phyloP scores from a whole-genome alignment of 1,140 invertebrate species.

The Nebria ingens region DNA sequence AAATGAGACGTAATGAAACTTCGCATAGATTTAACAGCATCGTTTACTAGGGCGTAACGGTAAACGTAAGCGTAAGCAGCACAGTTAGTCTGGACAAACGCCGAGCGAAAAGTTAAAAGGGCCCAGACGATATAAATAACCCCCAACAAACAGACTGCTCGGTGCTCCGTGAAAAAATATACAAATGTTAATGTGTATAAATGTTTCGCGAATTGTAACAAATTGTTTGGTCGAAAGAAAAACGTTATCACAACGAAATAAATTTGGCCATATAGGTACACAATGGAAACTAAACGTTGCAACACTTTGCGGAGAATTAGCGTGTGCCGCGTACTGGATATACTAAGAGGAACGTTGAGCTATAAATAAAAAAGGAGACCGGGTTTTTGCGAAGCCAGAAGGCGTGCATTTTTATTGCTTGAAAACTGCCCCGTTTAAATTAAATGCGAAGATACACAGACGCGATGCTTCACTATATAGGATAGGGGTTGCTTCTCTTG shows the following conservation, averaged over 20 bases:
- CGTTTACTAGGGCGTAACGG: conserved; percentile 1
- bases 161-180: conserved; percentile 8
- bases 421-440: conserved; percentile 37
- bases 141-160: no score
- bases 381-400: conserved; percentile 34
- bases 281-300: not conserved
- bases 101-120: conserved; percentile 2
- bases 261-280: not conserved
- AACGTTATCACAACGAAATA: not conserved
- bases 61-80: no score
- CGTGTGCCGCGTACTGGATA: conserved; percentile 15
- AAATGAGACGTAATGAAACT: conserved; percentile 1
- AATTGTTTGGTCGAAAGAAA: conserved; percentile 3
- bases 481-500: no score
- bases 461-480: no score
- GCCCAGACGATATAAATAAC: conserved; percentile 6
- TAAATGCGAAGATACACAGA: conserved; percentile 35
- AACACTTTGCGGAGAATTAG: not conserved
- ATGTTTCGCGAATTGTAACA: conserved; percentile 8
- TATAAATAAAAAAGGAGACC: conserved; percentile 36
- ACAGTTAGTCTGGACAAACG: not conserved
- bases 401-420: conserved; percentile 37
- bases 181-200: conserved; percentile 9
- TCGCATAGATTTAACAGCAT: conserved; percentile 1
- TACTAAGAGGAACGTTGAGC: conserved; percentile 16